Base-by-base conservation (phyloP, 2,113 vertebrate genomes). In the Psilopogon haemacephalus region DNA sequence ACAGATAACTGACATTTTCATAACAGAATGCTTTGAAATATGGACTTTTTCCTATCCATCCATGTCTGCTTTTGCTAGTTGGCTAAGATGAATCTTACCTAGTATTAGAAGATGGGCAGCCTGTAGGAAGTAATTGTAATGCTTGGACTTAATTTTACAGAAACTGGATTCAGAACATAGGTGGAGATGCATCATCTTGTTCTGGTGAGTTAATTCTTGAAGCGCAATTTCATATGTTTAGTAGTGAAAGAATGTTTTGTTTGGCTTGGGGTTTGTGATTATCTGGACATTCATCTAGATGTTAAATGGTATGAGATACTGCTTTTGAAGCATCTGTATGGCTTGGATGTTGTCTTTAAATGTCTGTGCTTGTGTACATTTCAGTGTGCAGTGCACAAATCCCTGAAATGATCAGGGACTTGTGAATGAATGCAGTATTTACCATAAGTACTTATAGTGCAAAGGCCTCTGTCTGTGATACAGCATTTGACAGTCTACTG, bases 161-260 rank as follows among this genome's bases (percentile, higher is more conserved):
- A 96, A 95, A 23, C 32, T 94, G 98, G 93, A 97, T 99, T 94
- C 99, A 99, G 95, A 98, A 97, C 55, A 97, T 99, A 93, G 97
- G 92, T 38, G 99, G 99, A 15, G 98, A 99, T 27, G 97, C 98
- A 3, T 98, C 98, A 1, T 92, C 68, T 11, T 99, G 99, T 96
- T 98, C 98, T 15, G 97, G 98, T 98, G 86, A 97, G 97, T 96
- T 68, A 32, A 21, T 72, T 35, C 78, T 63, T 4, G 5, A 86
- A 88, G 74, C 84, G 48, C 28, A 67, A 40, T 69, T 86, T 68
- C 15, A 6, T 8, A 4, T 46, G 4, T 62, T 32, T 35, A 15
- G 37, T 28, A 44, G 15, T 71, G 44, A 64, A 56, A 54, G 15
- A 56, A 4, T 38, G 5, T 71, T 84, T 67, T 58, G 52, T 62